These are phyloP conservation scores for Apoda limacodes DNA, from an alignment of 2,888 invertebrate species.

Conservation along the genomic window DNA sequence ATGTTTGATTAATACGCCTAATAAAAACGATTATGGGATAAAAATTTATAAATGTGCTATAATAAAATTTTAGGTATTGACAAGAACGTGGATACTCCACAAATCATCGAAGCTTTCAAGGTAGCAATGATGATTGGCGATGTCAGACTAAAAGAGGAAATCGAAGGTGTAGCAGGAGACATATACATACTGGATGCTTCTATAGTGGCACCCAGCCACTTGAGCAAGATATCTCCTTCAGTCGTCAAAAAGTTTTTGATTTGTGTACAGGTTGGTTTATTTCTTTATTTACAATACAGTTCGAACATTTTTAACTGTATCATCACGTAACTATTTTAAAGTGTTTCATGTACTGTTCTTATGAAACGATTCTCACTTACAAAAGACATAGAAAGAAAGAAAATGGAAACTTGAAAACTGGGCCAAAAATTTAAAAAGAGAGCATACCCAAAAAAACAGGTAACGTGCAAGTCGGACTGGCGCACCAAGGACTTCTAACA, in stretches of 20 bases:
- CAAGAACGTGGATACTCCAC: constrained; percentile 73
- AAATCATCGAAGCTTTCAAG: constrained; percentile 80
- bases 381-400: too few species aligned
- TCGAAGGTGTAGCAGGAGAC: constrained; percentile 85
- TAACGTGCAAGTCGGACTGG: too few species aligned
- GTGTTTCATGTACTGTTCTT: neutral
- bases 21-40: too few species aligned
- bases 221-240: constrained; percentile 82
- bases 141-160: constrained; percentile 79
- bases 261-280: constrained; percentile 72
- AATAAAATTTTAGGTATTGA: constrained; percentile 46
- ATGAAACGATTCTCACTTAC: too few species aligned
- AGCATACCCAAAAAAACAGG: too few species aligned
- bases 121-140: constrained; percentile 87
- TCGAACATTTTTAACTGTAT: neutral
- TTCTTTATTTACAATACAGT: too few species aligned
- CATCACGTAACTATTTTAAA: constrained; percentile 1
- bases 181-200: constrained; percentile 83
- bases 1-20: too few species aligned
- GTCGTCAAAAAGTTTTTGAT: constrained; percentile 84
- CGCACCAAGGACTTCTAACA: too few species aligned
- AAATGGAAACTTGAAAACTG: too few species aligned
- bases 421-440: too few species aligned
- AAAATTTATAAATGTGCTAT: too few species aligned
- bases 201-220: constrained; percentile 78